Evolutionary conservation across 2,113 vertebrate genomes (phyloP).

Genomic region (Malurus melanocephalus): DNA sequence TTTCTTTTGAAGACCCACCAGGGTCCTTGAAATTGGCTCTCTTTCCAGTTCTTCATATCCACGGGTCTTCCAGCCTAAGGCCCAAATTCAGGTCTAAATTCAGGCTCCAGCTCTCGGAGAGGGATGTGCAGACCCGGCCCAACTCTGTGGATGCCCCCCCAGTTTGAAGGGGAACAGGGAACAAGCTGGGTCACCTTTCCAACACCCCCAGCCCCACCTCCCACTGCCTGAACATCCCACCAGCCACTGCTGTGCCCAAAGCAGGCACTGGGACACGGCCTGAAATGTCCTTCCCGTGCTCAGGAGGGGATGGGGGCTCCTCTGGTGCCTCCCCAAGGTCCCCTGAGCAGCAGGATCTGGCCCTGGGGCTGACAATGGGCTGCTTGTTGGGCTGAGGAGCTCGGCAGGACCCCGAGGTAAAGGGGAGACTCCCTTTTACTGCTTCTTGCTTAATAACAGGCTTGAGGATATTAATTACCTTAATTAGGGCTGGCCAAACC

Average conservation of each 20-base stretch:
- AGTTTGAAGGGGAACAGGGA: rapidly evolving
- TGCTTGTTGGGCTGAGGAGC: conserved; percentile 19
- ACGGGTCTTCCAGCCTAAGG: neutral
- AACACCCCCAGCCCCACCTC: neutral
- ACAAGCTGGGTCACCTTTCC: neutral
- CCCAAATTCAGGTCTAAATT: neutral
- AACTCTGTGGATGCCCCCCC: neutral
- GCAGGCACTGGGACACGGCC: neutral
- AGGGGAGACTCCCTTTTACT: conserved; percentile 51
- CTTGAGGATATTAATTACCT: conserved; percentile 66
- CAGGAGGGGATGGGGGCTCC: neutral
- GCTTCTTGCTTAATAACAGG: conserved; percentile 63
- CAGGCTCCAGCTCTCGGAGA: neutral
- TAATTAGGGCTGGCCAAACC: conserved; percentile 64
- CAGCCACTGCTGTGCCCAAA: rapidly evolving
- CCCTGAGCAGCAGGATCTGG: neutral
- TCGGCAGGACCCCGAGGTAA: conserved; percentile 4
- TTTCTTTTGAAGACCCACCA: neutral
- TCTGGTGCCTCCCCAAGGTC: neutral
- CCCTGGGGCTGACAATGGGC: conserved; percentile 10
- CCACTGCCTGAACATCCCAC: neutral
- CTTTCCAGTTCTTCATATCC: neutral
- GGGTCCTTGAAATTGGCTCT: neutral
- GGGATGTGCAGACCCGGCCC: neutral
- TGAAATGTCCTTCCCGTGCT: neutral